Percentiles rank a stretch among this genome's conserved stretches.
phyloP scores from a whole-genome alignment of 2,797 vertebrate species.

The Ficedula albicollis region DNA sequence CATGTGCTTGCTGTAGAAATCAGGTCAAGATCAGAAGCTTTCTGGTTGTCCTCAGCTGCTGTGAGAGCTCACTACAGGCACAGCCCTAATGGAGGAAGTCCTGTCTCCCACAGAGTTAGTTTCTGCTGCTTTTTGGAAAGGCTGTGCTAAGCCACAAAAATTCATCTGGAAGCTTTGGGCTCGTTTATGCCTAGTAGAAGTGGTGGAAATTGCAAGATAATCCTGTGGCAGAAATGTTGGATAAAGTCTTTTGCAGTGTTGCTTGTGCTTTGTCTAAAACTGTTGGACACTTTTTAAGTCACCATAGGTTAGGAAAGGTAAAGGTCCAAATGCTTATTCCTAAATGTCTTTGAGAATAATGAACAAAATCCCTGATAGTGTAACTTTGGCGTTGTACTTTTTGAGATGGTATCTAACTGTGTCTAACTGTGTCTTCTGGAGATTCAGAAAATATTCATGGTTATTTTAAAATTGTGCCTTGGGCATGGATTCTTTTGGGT shows the following conservation, averaged over 20 bases:
- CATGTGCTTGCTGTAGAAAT: not conserved
- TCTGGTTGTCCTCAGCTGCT: not conserved
- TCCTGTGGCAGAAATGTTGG: not conserved
- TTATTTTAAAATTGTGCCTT: constrained; percentile 26
- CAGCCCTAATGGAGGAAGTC: not conserved
- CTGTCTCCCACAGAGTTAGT: not conserved
- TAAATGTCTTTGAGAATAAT: not conserved
- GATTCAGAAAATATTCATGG: not conserved
- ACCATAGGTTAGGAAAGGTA: not conserved
- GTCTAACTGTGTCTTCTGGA: not conserved
- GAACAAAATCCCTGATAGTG: not conserved
- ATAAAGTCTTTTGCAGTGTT: not conserved
- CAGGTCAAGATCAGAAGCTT: not conserved
- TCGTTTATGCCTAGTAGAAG: not conserved
- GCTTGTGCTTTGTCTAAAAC: not conserved
- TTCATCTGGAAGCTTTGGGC: not conserved
- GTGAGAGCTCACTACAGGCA: not conserved
- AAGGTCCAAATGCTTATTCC: not conserved
- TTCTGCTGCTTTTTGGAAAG: not conserved
- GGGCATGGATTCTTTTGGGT: not conserved
- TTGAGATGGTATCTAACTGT: not conserved
- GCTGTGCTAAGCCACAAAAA: not conserved
- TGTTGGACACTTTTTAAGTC: not conserved
- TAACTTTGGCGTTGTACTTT: not conserved
- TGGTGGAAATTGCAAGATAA: not conserved